phyloP scores from a whole-genome alignment of 1,140 invertebrate species.

The Atta colombica region DNA sequence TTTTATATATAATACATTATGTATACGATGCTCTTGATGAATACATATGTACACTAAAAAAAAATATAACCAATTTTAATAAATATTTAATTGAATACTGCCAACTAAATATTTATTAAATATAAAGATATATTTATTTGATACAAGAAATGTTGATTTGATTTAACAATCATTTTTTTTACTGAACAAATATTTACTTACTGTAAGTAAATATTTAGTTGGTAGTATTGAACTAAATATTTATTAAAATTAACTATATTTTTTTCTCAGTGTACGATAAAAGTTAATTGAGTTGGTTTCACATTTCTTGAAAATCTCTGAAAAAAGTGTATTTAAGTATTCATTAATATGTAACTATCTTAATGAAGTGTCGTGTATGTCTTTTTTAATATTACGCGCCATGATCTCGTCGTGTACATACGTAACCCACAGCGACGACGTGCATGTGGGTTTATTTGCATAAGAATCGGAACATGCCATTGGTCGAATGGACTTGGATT shows the following conservation, averaged over 20 bases:
- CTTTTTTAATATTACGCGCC: constrained; percentile 22
- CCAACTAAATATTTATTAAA: too few species aligned
- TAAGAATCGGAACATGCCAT: constrained; percentile 42
- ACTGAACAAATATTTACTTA: too few species aligned
- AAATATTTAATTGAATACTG: too few species aligned
- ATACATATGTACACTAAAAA: neutral
- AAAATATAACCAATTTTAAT: too few species aligned
- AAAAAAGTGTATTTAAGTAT: constrained; percentile 8
- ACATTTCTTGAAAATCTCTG: neutral
- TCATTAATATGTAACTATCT: neutral
- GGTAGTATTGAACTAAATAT: too few species aligned
- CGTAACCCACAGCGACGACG: neutral
- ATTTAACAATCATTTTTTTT: too few species aligned
- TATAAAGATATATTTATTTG: too few species aligned
- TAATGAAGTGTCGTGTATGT: constrained; percentile 33
- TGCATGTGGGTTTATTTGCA: constrained; percentile 43
- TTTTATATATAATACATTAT: neutral
- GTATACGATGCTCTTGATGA: neutral
- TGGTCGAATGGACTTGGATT: constrained; percentile 5
- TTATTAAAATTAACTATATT: too few species aligned
- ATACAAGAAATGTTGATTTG: too few species aligned
- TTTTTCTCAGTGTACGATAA: neutral
- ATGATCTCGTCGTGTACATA: neutral
- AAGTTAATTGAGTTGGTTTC: neutral
- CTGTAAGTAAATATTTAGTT: too few species aligned